Evolutionary conservation across 2,797 vertebrate genomes (phyloP).

Genomic region (Pseudopleuronectes americanus): DNA sequence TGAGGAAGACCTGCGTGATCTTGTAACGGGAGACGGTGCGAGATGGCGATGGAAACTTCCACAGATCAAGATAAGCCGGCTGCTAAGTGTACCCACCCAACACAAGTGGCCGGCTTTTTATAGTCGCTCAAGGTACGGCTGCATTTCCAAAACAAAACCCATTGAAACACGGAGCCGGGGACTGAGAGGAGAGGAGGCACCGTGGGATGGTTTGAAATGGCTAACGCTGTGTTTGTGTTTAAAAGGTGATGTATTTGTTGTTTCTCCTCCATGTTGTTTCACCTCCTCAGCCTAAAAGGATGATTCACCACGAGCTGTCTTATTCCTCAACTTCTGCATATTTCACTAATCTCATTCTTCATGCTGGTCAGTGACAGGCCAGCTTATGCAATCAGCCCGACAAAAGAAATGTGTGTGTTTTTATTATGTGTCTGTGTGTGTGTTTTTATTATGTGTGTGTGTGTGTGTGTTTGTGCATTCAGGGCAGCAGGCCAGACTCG

Average conservation of each 20-base stretch:
- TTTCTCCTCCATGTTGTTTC: slow-evolving; percentile 38
- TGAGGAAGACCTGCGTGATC: slow-evolving; percentile 57
- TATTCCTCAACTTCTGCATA: slow-evolving; percentile 21
- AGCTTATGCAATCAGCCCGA: slow-evolving; percentile 11
- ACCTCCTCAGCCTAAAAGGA: slow-evolving; percentile 18
- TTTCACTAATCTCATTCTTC: slow-evolving; percentile 8
- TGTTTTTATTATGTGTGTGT: not conserved
- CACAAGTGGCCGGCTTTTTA: slow-evolving; percentile 65
- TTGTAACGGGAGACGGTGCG: slow-evolving; percentile 54
- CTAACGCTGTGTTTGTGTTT: slow-evolving; percentile 52
- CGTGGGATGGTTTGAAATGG: slow-evolving; percentile 53
- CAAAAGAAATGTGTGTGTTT: slow-evolving; percentile 10
- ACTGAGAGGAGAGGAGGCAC: slow-evolving; percentile 2
- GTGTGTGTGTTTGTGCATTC: not conserved
- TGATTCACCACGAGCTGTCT: slow-evolving; percentile 39
- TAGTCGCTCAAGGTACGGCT: slow-evolving; percentile 64
- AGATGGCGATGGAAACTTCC: slow-evolving; percentile 66
- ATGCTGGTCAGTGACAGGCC: slow-evolving; percentile 18
- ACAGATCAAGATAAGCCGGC: slow-evolving; percentile 70
- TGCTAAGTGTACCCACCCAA: slow-evolving; percentile 56
- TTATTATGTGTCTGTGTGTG: slow-evolving; percentile 2
- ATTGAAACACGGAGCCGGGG: slow-evolving; percentile 25
- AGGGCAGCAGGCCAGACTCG: slow-evolving; percentile 9
- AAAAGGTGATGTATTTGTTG: slow-evolving; percentile 68
- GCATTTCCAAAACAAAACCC: slow-evolving; percentile 65